Conservation (phyloP, 2,888 invertebrate species). For the Rhamnusium bicolor region DNA sequence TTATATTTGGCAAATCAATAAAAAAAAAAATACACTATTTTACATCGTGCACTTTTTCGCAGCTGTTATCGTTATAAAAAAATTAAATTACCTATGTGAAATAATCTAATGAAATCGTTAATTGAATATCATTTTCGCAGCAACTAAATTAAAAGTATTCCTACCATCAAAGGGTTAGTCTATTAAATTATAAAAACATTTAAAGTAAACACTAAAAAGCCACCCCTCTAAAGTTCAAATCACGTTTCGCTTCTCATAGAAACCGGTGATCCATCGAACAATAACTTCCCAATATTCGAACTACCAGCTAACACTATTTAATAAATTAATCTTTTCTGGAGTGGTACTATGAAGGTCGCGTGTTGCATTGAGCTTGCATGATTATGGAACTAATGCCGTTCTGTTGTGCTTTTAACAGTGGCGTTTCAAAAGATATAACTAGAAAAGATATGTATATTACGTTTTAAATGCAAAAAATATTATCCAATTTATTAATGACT, state of each 20-base stretch:
- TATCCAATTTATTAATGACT: too few species aligned
- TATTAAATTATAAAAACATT: conserved; percentile 51
- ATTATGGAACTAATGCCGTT: not conserved
- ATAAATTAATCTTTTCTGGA: not conserved
- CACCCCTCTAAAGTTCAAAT: conserved; percentile 44
- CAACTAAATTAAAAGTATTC: conserved; percentile 5
- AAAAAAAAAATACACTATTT: too few species aligned
- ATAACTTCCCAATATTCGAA: not conserved
- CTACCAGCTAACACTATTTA: conserved; percentile 1
- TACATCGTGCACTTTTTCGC: too few species aligned
- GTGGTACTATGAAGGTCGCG: conserved; percentile 2
- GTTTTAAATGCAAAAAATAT: too few species aligned
- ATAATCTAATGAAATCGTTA: too few species aligned
- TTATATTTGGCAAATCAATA: too few species aligned
- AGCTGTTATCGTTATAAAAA: too few species aligned
- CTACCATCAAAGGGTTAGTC: conserved; percentile 36
- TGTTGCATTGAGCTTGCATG: not conserved
- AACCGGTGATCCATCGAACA: not conserved
- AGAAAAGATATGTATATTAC: too few species aligned
- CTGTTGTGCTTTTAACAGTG: not conserved
- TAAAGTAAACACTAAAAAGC: conserved; percentile 49
- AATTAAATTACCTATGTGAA: too few species aligned
- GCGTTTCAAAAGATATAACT: too few species aligned
- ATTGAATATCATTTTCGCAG: too few species aligned
- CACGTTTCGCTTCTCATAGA: conserved; percentile 44